Conservation (phyloP, 1,140 invertebrate species). For the Hermetia illucens region DNA sequence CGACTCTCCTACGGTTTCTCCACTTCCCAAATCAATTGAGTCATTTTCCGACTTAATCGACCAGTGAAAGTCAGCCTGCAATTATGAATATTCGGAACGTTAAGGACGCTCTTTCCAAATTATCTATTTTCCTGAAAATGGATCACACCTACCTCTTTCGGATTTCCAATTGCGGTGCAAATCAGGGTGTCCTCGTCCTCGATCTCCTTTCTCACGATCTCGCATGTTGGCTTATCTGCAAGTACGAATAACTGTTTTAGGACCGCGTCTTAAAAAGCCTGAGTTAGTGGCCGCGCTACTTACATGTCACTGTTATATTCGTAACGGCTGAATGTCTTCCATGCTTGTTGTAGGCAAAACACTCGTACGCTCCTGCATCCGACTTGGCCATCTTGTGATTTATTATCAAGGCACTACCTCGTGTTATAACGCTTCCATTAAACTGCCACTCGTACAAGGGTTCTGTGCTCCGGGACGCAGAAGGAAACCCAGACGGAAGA, state of each 20-base stretch:
- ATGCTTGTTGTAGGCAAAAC: constrained; percentile 3
- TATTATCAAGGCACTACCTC: constrained; percentile 23
- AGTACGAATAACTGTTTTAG: constrained; percentile 22
- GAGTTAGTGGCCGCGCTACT: constrained; percentile 21
- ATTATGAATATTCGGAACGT: constrained; percentile 8
- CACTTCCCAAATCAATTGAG: constrained; percentile 39
- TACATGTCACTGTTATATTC: constrained; percentile 17
- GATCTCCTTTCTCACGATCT: constrained; percentile 53
- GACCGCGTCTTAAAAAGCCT: too few relatives aligned
- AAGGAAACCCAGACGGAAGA: too few relatives aligned
- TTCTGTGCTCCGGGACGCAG: too few relatives aligned
- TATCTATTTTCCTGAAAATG: constrained; percentile 10
- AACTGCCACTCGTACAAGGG: constrained; percentile 24
- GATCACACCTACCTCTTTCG: constrained; percentile 44
- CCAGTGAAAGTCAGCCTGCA: constrained; percentile 61
- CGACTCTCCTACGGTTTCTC: constrained; percentile 13
- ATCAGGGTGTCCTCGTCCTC: constrained; percentile 61
- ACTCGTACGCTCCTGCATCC: constrained; percentile 1
- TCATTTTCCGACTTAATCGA: constrained; percentile 70
- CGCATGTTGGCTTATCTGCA: constrained; percentile 72
- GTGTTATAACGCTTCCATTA: constrained; percentile 19
- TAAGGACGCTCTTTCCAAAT: constrained; percentile 13
- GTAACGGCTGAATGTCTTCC: constrained; percentile 1
- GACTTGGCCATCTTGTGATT: constrained; percentile 3
- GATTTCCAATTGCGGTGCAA: constrained; percentile 70